Evolutionary conservation across 1,140 invertebrate genomes (phyloP).

Genomic region (Eriocheir sinensis): DNA sequence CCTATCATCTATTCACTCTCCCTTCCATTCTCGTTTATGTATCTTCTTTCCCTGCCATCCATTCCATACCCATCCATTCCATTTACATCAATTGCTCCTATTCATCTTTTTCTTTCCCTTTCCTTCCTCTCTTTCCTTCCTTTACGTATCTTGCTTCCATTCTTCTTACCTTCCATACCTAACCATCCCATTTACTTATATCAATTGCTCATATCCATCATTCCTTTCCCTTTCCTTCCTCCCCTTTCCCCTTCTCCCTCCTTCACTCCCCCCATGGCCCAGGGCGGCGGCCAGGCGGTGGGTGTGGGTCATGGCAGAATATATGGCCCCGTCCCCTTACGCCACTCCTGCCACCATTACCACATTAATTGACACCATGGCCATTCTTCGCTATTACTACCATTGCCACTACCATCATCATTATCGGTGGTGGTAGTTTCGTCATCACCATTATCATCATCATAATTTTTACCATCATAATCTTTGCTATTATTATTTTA

Average conservation of each 20-base stretch:
- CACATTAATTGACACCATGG: neutral
- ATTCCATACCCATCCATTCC: no score
- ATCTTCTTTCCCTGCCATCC: no score
- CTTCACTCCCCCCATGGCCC: neutral
- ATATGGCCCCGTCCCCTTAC: neutral
- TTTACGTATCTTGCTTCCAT: no score
- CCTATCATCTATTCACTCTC: no score
- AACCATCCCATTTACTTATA: no score
- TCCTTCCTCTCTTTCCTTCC: no score
- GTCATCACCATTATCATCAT: neutral
- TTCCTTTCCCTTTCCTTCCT: neutral
- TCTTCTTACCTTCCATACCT: no score
- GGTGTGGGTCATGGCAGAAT: neutral
- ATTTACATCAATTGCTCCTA: no score
- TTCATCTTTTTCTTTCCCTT: no score
- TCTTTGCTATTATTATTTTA: neutral
- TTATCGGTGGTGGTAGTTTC: neutral
- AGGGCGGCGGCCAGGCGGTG: neutral
- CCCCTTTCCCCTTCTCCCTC: neutral
- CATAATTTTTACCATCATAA: neutral
- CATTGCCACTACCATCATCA: no score
- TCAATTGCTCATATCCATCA: no score
- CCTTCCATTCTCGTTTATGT: no score
- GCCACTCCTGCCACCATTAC: neutral
- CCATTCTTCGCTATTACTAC: neutral